A percentile compares a stretch with the other conserved stretches of the same genome.
Conservation (phyloP, 2,797 vertebrate species). For the Morelia viridis region DNA sequence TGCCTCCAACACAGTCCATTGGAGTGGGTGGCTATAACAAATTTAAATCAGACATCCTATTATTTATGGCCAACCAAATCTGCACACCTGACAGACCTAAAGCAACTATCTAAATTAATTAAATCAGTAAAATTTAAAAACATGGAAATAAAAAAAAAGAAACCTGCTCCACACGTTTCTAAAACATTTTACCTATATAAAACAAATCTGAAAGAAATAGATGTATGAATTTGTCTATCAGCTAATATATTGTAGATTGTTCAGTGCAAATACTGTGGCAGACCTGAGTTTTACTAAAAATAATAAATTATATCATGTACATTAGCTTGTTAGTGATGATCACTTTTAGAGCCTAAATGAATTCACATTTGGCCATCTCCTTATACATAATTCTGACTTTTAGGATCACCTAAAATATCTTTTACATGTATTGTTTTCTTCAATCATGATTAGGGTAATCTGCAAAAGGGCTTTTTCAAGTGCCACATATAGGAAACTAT, state of each 20-base stretch:
- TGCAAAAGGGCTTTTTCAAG: neutral
- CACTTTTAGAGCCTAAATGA: neutral
- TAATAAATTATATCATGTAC: neutral
- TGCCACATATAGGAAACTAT: neutral
- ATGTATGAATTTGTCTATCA: neutral
- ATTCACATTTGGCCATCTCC: neutral
- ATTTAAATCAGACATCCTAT: neutral
- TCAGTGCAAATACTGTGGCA: neutral
- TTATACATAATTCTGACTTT: neutral
- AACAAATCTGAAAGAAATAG: neutral
- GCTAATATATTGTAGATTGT: neutral
- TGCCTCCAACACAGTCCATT: neutral
- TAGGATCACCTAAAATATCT: neutral
- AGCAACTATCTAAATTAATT: neutral
- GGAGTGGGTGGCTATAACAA: neutral
- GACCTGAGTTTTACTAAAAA: neutral
- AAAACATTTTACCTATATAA: neutral
- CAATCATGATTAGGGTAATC: neutral
- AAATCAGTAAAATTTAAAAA: neutral
- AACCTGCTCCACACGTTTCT: neutral
- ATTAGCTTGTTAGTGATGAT: neutral
- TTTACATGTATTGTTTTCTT: neutral
- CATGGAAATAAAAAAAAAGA: neutral
- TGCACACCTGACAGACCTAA: neutral
- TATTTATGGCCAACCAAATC: neutral